Percentiles rank a stretch among this genome's conserved stretches.
Evolutionary conservation across 1,140 invertebrate genomes (phyloP).

Genomic region (Eueides isabella): DNA sequence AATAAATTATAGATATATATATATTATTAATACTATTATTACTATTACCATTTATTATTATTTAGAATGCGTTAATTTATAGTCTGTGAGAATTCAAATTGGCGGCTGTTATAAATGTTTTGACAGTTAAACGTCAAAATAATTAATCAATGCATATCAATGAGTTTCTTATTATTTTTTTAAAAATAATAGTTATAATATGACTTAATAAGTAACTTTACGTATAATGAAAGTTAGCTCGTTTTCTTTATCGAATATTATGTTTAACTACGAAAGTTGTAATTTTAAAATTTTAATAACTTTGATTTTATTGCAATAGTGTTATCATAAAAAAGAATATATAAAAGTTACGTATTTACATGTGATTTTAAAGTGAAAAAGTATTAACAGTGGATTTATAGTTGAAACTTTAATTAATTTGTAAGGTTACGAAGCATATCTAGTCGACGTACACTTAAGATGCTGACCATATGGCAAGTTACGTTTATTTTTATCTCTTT

Average conservation of each 20-base stretch:
- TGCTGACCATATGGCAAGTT: conserved; percentile 2
- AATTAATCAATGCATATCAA: not conserved
- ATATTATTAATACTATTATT: too few relatives aligned
- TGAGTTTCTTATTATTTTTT: not conserved
- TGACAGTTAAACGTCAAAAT: not conserved
- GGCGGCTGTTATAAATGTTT: not conserved
- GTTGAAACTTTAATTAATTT: not conserved
- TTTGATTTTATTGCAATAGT: too few relatives aligned
- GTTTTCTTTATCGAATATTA: too few relatives aligned
- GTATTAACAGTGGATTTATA: not conserved
- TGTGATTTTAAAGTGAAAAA: not conserved
- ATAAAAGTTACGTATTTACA: not conserved
- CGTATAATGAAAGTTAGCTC: too few relatives aligned
- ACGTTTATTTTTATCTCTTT: not conserved
- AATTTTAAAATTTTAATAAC: too few relatives aligned
- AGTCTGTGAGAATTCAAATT: not conserved
- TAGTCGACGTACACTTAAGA: not conserved
- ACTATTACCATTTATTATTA: too few relatives aligned
- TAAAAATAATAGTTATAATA: not conserved
- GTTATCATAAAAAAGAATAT: not conserved
- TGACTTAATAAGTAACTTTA: not conserved
- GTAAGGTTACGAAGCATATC: not conserved
- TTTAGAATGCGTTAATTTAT: not conserved
- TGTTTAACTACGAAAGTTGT: too few relatives aligned
- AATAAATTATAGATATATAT: too few relatives aligned